Evolutionary conservation across 2,888 invertebrate species (phyloP), one percentile per base, ranked within the genome.

Genomic region (Heliconius ethilla): DNA sequence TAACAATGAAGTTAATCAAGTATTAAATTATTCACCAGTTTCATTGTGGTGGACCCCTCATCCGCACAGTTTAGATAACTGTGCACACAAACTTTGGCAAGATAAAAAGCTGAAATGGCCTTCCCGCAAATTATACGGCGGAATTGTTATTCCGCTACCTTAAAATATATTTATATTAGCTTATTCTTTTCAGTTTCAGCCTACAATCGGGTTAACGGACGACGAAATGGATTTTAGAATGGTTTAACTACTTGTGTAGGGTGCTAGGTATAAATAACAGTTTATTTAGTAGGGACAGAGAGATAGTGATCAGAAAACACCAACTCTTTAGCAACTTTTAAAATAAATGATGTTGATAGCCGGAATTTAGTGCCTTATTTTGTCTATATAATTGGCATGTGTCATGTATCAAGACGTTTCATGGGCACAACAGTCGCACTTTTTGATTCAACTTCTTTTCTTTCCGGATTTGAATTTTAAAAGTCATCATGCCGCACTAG

Each of bases 51-150:
- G 89, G 89, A 51, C 51, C 88, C 88, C 89, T 86, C 86, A 83
- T 86, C 84, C 88, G 87, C 86, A 87, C 89, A 85, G 87, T 89
- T 89, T 87, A 91, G 91, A 91, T 92, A 90, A 89, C 92, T 92
- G 91, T 88, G 87, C 90, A 93, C 87, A 92, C 91, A 91, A 91
- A 90, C 89, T 90, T 90, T 86, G 83, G 85, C 83, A 89, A 90
- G 93, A 93, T 92, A 93, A 93, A 92, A 92, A 91, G 91, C 92
- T 91, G 88, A 91, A 92, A 91, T 90, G 91, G 89, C 89, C 89
- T 85, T 86, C 89, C 90, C 87, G 87, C 88, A 91, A 93, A 93
- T 92, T 92, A 92, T 92, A 88, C 90, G 85, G 84, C 85, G 85
- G 89, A 91, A 91, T 92, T 92, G 91, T 92, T 92, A 92, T 92